These are phyloP conservation scores for Eulemur rufifrons DNA, from an alignment of 2,113 vertebrate species.

Conservation along the genomic window DNA sequence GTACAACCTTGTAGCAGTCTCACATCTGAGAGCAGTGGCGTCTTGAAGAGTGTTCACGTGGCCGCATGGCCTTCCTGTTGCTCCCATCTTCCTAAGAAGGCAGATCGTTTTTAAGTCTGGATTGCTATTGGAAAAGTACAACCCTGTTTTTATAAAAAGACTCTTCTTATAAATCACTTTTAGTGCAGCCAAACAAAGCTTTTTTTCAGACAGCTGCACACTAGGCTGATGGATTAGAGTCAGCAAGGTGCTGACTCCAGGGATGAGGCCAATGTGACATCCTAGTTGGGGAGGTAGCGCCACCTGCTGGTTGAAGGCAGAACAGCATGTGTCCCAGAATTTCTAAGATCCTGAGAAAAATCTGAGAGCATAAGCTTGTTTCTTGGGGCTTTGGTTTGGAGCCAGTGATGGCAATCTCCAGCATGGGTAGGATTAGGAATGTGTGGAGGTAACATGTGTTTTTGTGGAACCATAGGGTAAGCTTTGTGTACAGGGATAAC, in stretches of 20 bases:
- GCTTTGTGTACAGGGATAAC: neutral
- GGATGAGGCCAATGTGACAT: neutral
- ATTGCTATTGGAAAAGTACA: slow-evolving; percentile 4
- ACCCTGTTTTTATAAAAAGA: slow-evolving; percentile 22
- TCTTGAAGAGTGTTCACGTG: neutral
- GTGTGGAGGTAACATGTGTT: neutral
- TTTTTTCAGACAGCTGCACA: neutral
- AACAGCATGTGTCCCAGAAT: neutral
- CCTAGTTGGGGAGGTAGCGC: neutral
- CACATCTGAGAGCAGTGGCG: neutral
- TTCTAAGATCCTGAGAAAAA: neutral
- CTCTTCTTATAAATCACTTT: neutral
- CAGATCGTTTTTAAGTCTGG: slow-evolving; percentile 19
- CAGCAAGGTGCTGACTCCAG: neutral
- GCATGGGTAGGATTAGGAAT: neutral
- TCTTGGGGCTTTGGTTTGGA: slow-evolving; percentile 9
- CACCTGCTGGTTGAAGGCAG: slow-evolving; percentile 51
- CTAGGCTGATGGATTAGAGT: neutral
- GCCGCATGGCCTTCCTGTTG: neutral
- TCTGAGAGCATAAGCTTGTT: neutral
- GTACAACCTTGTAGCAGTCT: neutral
- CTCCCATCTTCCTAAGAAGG: neutral
- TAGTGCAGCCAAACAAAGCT: slow-evolving; percentile 34
- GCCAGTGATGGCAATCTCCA: neutral
- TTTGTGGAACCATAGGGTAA: neutral